Conservation (phyloP, 2,888 invertebrate species). For the Platypus cylindrus region DNA sequence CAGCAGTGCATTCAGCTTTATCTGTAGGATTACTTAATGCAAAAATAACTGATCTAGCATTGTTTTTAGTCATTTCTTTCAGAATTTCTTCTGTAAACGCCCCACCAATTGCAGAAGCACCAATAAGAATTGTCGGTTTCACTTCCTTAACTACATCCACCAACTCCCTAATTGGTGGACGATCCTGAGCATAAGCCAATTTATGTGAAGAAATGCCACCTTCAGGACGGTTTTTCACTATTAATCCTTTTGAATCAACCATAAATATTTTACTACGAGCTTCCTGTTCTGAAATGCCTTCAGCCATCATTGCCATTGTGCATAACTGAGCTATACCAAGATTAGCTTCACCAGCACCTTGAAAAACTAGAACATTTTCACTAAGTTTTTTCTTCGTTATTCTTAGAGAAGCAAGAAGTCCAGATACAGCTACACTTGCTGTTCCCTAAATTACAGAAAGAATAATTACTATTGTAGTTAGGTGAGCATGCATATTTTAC, state of each 20-base stretch:
- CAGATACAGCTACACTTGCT: constrained; percentile 90
- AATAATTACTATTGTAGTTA: too few relatives aligned
- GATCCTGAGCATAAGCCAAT: constrained; percentile 60
- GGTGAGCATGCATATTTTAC: too few relatives aligned
- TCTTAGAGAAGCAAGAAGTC: constrained; percentile 67
- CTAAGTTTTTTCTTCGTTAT: constrained; percentile 64
- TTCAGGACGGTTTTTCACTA: constrained; percentile 55
- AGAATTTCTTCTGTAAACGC: constrained; percentile 84
- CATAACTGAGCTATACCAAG: constrained; percentile 54
- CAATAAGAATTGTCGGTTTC: constrained; percentile 66
- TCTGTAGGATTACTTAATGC: constrained; percentile 96
- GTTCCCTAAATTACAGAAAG: constrained; percentile 43
- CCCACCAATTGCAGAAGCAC: constrained; percentile 84
- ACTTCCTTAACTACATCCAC: constrained; percentile 67
- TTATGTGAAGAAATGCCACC: constrained; percentile 60
- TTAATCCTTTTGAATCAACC: constrained; percentile 85
- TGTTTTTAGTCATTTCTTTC: constrained; percentile 71
- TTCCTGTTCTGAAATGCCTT: constrained; percentile 42
- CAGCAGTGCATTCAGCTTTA: constrained; percentile 97
- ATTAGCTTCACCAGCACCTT: constrained; percentile 62
- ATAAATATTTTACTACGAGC: constrained; percentile 87
- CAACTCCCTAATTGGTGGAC: constrained; percentile 65
- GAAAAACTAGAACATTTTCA: constrained; percentile 83
- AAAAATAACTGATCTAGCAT: constrained; percentile 86
- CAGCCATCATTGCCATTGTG: constrained; percentile 13